Conservation (phyloP, 2,113 vertebrate species). For the Montifringilla adamsi region DNA sequence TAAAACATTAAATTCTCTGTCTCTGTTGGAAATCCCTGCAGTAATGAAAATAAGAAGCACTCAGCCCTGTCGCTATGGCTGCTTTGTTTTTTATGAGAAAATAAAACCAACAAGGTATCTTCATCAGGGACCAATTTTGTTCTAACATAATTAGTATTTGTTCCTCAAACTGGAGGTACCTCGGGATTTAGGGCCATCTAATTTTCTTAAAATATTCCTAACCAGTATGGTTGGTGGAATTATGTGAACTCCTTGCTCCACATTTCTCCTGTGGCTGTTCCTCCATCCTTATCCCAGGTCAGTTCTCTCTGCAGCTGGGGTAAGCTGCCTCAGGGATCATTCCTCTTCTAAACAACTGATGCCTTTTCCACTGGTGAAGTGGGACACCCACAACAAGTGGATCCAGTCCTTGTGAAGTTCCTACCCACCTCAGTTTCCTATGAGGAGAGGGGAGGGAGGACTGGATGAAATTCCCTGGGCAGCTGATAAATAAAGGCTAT, state of each 20-base stretch:
- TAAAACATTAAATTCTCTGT: not conserved
- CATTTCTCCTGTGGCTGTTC: not conserved
- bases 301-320: not conserved
- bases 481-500: not conserved
- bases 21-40: not conserved
- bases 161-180: not conserved
- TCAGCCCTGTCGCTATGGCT: not conserved
- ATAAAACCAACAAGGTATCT: not conserved
- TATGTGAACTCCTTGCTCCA: not conserved
- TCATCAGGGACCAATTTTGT: not conserved
- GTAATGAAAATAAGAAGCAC: not conserved
- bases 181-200: not conserved
- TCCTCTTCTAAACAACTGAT: not conserved
- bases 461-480: not conserved
- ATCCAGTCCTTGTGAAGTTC: not conserved
- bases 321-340: not conserved
- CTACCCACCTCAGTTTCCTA: not conserved
- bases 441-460: not conserved
- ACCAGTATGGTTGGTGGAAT: not conserved
- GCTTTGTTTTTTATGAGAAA: not conserved
- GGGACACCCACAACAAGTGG: not conserved
- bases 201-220: not conserved
- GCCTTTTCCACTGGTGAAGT: not conserved
- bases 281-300: not conserved
- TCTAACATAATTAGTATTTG: not conserved